These are phyloP conservation scores for Drosophila varians DNA, from an alignment of 1,140 invertebrate genomes.

Conservation along the genomic window DNA sequence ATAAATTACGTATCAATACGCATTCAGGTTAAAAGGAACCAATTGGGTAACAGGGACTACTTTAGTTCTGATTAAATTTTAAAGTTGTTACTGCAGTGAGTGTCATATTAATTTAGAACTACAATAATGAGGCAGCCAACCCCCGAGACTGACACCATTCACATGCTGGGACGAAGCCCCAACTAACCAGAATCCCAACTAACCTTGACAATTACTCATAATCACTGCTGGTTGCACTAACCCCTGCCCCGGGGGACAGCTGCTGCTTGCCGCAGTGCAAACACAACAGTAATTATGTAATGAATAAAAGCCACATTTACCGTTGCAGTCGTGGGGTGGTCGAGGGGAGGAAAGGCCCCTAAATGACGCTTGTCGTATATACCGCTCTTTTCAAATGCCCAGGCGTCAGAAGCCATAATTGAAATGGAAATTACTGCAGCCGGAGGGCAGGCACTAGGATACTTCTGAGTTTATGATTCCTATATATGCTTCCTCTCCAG, in stretches of 20 bases:
- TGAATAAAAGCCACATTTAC: constrained; percentile 76
- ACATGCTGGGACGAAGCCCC: neutral
- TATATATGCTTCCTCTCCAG: neutral
- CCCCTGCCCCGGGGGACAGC: constrained; percentile 34
- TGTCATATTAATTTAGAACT: neutral
- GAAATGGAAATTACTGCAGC: constrained; percentile 70
- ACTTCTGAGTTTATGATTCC: constrained; percentile 9
- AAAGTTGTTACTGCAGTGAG: neutral
- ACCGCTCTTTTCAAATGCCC: constrained; percentile 38
- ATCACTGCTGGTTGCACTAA: constrained; percentile 50
- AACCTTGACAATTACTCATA: constrained; percentile 69
- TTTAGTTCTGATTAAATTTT: no score
- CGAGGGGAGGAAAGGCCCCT: neutral
- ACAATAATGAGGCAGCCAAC: neutral
- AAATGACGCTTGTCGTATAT: constrained; percentile 14
- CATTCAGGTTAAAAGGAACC: no score
- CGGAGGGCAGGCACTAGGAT: constrained; percentile 7
- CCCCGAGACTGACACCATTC: neutral
- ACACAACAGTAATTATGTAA: constrained; percentile 78
- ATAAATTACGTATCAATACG: no score
- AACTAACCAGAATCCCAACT: constrained; percentile 17
- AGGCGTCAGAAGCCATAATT: constrained; percentile 65
- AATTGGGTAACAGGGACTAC: no score
- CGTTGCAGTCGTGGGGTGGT: constrained; percentile 28
- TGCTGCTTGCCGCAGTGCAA: constrained; percentile 60